Percentiles rank a stretch among this genome's conserved stretches.
phyloP scores from a whole-genome alignment of 2,113 vertebrate species.

The Dipodomys merriami region DNA sequence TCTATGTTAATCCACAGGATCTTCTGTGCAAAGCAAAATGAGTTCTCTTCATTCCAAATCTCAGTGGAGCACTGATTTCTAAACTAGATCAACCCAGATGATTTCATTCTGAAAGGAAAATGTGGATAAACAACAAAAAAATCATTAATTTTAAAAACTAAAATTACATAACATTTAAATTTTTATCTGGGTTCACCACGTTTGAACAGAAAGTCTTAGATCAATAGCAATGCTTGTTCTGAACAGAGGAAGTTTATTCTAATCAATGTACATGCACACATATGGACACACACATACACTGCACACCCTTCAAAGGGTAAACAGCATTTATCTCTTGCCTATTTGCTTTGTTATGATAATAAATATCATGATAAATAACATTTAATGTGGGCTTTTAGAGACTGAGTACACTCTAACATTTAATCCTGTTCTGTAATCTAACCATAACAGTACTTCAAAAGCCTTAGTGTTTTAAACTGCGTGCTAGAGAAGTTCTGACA shows the following conservation, averaged over 20 bases:
- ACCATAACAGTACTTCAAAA: neutral
- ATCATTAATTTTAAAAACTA: neutral
- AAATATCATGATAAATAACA: neutral
- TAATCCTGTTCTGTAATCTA: neutral
- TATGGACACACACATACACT: neutral
- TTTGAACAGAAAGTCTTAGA: slow-evolving; percentile 6
- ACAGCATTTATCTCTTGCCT: neutral
- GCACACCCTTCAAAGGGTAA: neutral
- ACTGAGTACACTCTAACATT: neutral
- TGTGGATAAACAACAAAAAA: neutral
- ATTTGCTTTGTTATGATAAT: neutral
- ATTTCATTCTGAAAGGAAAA: slow-evolving; percentile 71
- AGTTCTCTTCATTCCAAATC: neutral
- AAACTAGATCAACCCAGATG: neutral
- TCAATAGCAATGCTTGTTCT: neutral
- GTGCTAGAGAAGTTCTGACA: neutral
- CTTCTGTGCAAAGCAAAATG: neutral
- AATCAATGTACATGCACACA: neutral
- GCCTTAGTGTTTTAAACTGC: neutral
- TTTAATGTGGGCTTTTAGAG: neutral
- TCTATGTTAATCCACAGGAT: neutral
- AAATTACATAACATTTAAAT: neutral
- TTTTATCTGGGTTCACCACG: neutral
- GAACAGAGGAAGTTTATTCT: slow-evolving; percentile 8
- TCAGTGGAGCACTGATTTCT: neutral